Percentiles rank a stretch among this genome's conserved stretches.
Conservation (phyloP, 2,797 vertebrate species). For the Hydrophis major region DNA sequence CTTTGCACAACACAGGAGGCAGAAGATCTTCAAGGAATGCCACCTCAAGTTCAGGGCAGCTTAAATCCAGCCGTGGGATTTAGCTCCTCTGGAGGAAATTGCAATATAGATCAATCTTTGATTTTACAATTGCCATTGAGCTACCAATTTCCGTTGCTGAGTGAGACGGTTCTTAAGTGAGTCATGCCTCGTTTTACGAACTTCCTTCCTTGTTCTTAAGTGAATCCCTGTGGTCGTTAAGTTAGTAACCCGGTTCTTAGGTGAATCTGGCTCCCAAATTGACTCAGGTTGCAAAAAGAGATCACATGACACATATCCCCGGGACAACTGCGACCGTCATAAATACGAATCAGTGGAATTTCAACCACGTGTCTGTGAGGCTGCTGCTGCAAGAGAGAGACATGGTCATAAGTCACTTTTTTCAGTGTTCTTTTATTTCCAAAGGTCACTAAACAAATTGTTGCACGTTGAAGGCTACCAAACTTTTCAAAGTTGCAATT, state of each 20-base stretch:
- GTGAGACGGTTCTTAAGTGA: not conserved
- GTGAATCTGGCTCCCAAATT: not conserved
- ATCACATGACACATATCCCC: no score
- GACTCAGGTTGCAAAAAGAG: not conserved
- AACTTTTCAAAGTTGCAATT: not conserved
- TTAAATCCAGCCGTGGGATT: not conserved
- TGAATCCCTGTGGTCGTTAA: fast-evolving
- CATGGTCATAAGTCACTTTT: not conserved
- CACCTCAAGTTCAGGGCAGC: not conserved
- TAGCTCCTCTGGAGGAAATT: no score
- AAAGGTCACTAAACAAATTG: not conserved
- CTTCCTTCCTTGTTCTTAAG: no score
- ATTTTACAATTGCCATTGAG: not conserved
- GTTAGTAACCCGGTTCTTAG: not conserved
- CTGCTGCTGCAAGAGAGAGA: not conserved
- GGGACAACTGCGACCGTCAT: not conserved
- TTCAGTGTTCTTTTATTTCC: not conserved
- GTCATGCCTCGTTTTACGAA: not conserved
- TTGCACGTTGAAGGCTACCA: not conserved
- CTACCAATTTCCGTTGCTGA: not conserved
- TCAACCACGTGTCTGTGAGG: no score
- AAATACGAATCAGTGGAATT: not conserved
- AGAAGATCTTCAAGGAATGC: no score
- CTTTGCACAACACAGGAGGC: no score
- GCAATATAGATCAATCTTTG: no score